A percentile compares a stretch with the other conserved stretches of the same genome.
Conservation (phyloP, 2,888 invertebrate species). For the Hemithea aestivaria region DNA sequence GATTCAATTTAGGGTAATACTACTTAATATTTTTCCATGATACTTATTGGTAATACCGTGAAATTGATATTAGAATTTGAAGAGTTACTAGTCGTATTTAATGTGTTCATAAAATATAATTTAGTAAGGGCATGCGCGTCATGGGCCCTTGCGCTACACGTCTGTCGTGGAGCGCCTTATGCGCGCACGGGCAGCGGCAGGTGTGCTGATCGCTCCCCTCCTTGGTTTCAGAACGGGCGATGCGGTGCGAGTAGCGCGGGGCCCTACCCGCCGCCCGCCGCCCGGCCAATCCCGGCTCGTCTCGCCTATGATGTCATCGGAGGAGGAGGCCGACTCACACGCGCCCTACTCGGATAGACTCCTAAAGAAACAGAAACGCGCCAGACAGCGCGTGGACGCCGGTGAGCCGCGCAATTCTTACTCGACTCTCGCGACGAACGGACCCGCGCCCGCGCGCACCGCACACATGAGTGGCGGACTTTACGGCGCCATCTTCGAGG, state of each 20-base stretch:
- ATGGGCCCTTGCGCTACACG: constrained; percentile 31
- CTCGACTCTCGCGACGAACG: constrained; percentile 80
- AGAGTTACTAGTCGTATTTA: constrained; percentile 40
- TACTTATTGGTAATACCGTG: too few relatives aligned
- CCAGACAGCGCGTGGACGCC: constrained; percentile 97
- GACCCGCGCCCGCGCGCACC: constrained; percentile 80
- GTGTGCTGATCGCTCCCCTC: constrained; percentile 70
- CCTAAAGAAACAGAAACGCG: constrained; percentile 95
- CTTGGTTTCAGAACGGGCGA: constrained; percentile 70
- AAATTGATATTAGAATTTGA: too few relatives aligned
- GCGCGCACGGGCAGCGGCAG: constrained; percentile 51
- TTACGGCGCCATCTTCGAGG: constrained; percentile 92
- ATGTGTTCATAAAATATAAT: constrained; percentile 7
- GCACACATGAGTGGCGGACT: constrained; percentile 91
- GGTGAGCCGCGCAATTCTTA: constrained; percentile 96
- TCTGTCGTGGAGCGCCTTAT: constrained; percentile 34
- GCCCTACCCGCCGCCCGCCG: constrained; percentile 81
- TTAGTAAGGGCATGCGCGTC: too few relatives aligned
- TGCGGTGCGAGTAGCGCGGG: constrained; percentile 74
- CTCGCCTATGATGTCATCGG: constrained; percentile 97
- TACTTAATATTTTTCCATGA: background rate
- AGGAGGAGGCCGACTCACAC: constrained; percentile 96
- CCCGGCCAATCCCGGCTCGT: constrained; percentile 89
- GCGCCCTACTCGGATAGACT: constrained; percentile 96
- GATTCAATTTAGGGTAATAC: constrained; percentile 7